phyloP scores from a whole-genome alignment of 1,140 invertebrate genomes.

The Trichonephila clavipes region DNA sequence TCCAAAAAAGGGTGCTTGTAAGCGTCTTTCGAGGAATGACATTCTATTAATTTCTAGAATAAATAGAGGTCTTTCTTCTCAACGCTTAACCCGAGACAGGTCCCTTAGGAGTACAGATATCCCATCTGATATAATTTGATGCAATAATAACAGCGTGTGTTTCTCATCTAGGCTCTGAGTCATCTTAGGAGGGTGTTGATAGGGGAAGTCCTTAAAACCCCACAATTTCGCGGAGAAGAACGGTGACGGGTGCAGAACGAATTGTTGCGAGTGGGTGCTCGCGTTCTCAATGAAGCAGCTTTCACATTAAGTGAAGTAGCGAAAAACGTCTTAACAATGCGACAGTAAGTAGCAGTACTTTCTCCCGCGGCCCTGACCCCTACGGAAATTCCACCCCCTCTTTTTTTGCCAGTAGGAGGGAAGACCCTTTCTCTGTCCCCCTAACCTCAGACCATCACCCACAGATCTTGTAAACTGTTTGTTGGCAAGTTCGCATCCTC shows the following conservation, averaged over 20 bases:
- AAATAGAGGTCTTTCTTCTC: constrained; percentile 26
- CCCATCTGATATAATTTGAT: constrained; percentile 12
- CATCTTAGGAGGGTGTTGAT: constrained; percentile 35
- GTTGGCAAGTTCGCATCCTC: constrained; percentile 32
- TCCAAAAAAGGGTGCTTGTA: not conserved
- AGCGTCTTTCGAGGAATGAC: not conserved
- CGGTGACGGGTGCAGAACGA: not conserved
- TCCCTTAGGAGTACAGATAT: constrained; percentile 6
- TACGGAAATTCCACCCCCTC: not conserved
- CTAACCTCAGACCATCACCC: not conserved
- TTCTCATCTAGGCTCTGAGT: constrained; percentile 37
- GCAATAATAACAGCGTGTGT: constrained; percentile 65
- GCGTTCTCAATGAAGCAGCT: constrained; percentile 38
- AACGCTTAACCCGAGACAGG: not conserved
- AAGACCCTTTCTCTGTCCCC: constrained; percentile 31
- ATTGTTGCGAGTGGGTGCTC: constrained; percentile 42
- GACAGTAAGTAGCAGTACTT: constrained; percentile 23
- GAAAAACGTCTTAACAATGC: constrained; percentile 27
- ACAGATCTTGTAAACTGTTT: constrained; percentile 61
- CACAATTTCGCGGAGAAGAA: not conserved
- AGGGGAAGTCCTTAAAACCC: not conserved
- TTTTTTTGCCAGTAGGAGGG: not conserved
- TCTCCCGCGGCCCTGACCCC: constrained; percentile 64
- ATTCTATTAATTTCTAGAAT: constrained; percentile 1
- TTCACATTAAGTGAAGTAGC: constrained; percentile 1